phyloP scores from a whole-genome alignment of 2,113 vertebrate species.

The Rafetus swinhoei region DNA sequence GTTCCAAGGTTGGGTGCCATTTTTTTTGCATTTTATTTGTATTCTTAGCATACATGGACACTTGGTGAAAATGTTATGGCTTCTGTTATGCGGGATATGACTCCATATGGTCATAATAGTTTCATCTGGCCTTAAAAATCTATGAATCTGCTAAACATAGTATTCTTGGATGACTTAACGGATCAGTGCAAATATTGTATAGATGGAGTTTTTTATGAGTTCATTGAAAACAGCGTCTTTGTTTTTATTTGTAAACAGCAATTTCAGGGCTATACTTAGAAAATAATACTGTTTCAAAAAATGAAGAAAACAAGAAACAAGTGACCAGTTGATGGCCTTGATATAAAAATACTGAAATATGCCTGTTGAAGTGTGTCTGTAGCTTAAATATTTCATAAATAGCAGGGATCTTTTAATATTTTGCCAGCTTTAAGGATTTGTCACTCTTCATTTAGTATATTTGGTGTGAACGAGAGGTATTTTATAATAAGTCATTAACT shows the following conservation, averaged over 20 bases:
- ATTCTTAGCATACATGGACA: background rate
- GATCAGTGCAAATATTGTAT: background rate
- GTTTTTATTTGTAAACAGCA: background rate
- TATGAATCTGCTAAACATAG: background rate
- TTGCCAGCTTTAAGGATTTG: conserved; percentile 66
- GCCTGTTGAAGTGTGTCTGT: conserved; percentile 2
- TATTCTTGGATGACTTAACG: background rate
- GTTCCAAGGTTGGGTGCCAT: too few species aligned
- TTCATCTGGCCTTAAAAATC: background rate
- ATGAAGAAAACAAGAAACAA: background rate
- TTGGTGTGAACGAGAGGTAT: conserved; percentile 1
- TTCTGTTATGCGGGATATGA: background rate
- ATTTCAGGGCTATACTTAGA: background rate
- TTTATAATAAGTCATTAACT: conserved; percentile 22
- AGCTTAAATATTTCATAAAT: conserved; percentile 50
- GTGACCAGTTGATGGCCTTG: background rate
- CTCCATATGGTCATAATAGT: background rate
- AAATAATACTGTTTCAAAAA: background rate
- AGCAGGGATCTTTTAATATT: conserved; percentile 49
- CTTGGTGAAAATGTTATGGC: background rate
- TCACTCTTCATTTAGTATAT: conserved; percentile 56
- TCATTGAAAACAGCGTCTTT: background rate
- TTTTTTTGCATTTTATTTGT: background rate
- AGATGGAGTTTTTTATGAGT: background rate
- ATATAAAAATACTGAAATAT: conserved; percentile 24